phyloP scores from a whole-genome alignment of 2,113 vertebrate genomes.

The Brachyhypopomus gauderio region DNA sequence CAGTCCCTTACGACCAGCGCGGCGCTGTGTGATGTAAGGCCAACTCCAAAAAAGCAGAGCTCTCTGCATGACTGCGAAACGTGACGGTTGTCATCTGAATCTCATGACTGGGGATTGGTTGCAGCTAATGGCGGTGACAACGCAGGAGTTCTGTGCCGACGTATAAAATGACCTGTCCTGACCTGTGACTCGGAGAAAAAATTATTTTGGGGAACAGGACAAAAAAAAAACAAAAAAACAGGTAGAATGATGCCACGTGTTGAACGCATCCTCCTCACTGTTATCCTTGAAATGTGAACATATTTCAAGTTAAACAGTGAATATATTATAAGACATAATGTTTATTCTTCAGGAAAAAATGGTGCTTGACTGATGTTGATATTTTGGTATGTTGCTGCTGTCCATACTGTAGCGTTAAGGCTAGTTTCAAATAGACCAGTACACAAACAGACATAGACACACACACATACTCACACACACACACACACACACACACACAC shows the following conservation, averaged over 20 bases:
- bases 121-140: slow-evolving; percentile 17
- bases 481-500: slow-evolving; percentile 47
- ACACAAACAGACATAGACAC: slow-evolving; percentile 40
- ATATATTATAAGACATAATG: too few species aligned
- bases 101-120: slow-evolving; percentile 1
- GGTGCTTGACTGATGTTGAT: too few species aligned
- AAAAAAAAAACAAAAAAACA: too few species aligned
- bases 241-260: not conserved
- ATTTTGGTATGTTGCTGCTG: too few species aligned
- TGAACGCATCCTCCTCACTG: not conserved
- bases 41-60: slow-evolving; percentile 1
- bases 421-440: not conserved
- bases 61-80: not conserved
- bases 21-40: slow-evolving; percentile 19
- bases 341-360: too few species aligned
- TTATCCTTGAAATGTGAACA: too few species aligned
- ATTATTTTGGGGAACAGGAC: not conserved
- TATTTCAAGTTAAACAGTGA: too few species aligned
- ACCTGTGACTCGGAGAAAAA: not conserved
- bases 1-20: not conserved
- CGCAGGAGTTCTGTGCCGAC: not conserved
- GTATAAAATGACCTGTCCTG: not conserved
- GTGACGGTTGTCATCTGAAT: slow-evolving; percentile 16
- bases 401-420: not conserved
- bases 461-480: slow-evolving; percentile 38